These are phyloP conservation scores for Nemotelus nigrinus DNA, from an alignment of 2,888 invertebrate genomes.

Conservation along the genomic window DNA sequence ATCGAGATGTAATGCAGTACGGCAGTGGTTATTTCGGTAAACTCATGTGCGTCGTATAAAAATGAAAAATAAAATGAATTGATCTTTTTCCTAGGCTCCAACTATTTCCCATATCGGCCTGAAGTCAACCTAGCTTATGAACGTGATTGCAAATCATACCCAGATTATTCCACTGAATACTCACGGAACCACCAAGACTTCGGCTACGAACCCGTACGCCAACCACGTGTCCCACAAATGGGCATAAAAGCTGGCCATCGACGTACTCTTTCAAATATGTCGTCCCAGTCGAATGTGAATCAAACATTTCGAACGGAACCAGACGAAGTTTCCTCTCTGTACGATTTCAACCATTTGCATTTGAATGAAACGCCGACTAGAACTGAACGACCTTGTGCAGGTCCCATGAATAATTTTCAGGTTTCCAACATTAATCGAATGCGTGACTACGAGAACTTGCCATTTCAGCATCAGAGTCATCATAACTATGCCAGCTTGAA, in stretches of 20 bases:
- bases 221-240: conserved; percentile 64
- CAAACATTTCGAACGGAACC: conserved; percentile 73
- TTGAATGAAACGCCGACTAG: conserved; percentile 43
- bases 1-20: conserved; percentile 59
- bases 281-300: conserved; percentile 70
- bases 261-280: conserved; percentile 82
- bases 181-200: conserved; percentile 59
- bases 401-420: conserved; percentile 23
- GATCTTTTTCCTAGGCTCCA: conserved; percentile 58
- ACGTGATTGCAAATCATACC: conserved; percentile 64
- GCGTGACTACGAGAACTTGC: conserved; percentile 59
- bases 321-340: conserved; percentile 64
- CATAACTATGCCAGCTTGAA: conserved; percentile 25
- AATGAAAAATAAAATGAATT: background rate
- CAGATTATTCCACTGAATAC: conserved; percentile 62
- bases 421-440: conserved; percentile 55
- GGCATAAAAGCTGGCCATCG: conserved; percentile 69
- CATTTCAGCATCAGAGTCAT: conserved; percentile 52
- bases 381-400: background rate
- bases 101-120: conserved; percentile 64
- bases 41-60: conserved; percentile 16
- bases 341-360: conserved; percentile 59
- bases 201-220: conserved; percentile 57
- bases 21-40: conserved; percentile 63
- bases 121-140: conserved; percentile 62